phyloP scores from a whole-genome alignment of 2,113 vertebrate species.

The Oenanthe oenanthe region DNA sequence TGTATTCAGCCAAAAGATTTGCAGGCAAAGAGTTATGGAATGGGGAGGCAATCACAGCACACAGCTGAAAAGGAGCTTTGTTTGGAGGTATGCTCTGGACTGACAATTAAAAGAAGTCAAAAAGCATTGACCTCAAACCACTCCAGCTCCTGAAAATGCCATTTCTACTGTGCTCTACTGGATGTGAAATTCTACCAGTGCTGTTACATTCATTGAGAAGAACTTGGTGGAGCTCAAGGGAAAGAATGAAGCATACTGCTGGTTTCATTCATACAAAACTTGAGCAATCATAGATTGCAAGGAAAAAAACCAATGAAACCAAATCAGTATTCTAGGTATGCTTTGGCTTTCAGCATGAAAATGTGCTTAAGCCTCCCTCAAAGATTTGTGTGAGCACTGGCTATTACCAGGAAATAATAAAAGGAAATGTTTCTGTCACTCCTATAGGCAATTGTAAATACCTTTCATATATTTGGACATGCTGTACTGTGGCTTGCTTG shows the following conservation, averaged over 20 bases:
- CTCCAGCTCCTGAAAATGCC: constrained; percentile 55
- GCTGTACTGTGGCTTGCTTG: background rate
- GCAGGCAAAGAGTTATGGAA: background rate
- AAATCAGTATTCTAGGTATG: constrained; percentile 37
- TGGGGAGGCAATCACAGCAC: background rate
- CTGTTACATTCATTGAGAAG: constrained; percentile 66
- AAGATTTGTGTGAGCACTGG: background rate
- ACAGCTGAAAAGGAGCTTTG: background rate
- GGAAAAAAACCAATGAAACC: background rate
- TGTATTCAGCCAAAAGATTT: background rate
- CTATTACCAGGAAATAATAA: constrained; percentile 19
- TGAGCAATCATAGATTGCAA: background rate
- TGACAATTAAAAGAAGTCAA: constrained; percentile 10
- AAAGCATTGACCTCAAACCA: constrained; percentile 55
- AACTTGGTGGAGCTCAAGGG: constrained; percentile 62
- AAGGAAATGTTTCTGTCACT: background rate
- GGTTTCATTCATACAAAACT: constrained; percentile 42
- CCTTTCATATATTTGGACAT: background rate
- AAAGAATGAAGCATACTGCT: constrained; percentile 44
- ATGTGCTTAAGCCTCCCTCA: background rate
- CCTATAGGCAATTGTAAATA: background rate
- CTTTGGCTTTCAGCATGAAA: constrained; percentile 29
- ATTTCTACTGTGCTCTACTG: constrained; percentile 57
- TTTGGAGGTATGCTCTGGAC: background rate
- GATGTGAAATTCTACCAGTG: constrained; percentile 63